Percentiles rank a stretch among this genome's conserved stretches.
These are phyloP conservation scores for Anastrepha obliqua DNA, from an alignment of 1,140 invertebrate species.

Conservation along the genomic window DNA sequence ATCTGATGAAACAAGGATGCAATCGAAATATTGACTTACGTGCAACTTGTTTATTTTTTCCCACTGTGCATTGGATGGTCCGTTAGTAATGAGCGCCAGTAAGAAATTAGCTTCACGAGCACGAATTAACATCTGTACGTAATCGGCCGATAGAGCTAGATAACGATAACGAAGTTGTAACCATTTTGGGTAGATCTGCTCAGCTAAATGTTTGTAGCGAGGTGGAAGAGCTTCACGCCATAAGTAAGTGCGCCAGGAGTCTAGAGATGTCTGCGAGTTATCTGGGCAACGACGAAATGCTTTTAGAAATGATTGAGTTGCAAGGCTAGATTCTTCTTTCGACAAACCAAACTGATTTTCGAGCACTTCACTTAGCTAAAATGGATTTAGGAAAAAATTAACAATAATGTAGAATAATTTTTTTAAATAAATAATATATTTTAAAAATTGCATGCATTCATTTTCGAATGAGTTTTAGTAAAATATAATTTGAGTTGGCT, in stretches of 20 bases:
- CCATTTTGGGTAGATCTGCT: slow-evolving; percentile 84
- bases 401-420: background rate
- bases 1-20: slow-evolving; percentile 87
- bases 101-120: slow-evolving; percentile 80
- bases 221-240: slow-evolving; percentile 86
- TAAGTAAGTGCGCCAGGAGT: slow-evolving; percentile 84
- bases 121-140: slow-evolving; percentile 80
- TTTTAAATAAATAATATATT: no score
- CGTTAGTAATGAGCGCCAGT: slow-evolving; percentile 88
- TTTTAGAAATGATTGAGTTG: slow-evolving; percentile 81
- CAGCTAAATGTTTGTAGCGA: slow-evolving; percentile 81
- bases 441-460: no score
- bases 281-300: slow-evolving; percentile 87
- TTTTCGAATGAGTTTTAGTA: no score
- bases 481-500: no score
- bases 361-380: slow-evolving; percentile 82
- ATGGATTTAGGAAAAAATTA: background rate
- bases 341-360: slow-evolving; percentile 80
- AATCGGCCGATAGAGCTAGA: slow-evolving; percentile 80
- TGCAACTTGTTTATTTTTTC: slow-evolving; percentile 85
- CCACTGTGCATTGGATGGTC: slow-evolving; percentile 89
- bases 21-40: slow-evolving; percentile 84
- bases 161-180: slow-evolving; percentile 84
- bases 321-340: slow-evolving; percentile 78
- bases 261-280: slow-evolving; percentile 81